These are phyloP conservation scores for Anolis sagrei DNA, from an alignment of 2,113 vertebrate genomes.

Conservation along the genomic window DNA sequence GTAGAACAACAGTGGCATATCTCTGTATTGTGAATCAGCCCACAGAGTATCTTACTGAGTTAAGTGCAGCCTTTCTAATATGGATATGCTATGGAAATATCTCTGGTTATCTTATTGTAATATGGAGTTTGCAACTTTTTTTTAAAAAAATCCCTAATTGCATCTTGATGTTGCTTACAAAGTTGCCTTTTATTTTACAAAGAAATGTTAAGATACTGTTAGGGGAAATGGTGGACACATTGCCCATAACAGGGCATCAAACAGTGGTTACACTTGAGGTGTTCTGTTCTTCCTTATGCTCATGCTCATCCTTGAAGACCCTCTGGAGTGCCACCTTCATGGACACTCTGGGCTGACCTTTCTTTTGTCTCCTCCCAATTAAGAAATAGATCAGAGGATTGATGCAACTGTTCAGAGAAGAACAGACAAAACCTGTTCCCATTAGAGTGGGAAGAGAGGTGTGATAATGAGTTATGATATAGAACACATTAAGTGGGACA, in stretches of 20 bases:
- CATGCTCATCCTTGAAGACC: slow-evolving; percentile 34
- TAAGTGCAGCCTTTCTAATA: no score
- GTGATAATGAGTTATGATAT: not conserved
- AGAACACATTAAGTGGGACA: slow-evolving; percentile 39
- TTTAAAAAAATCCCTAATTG: no score
- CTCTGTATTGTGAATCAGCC: no score
- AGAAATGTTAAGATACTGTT: no score
- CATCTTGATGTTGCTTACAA: no score
- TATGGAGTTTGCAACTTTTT: no score
- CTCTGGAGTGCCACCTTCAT: slow-evolving; percentile 32
- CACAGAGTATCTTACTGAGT: no score
- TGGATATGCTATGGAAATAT: no score
- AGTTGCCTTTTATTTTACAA: no score
- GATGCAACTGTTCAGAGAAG: slow-evolving; percentile 29
- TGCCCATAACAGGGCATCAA: not conserved
- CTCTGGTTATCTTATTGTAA: no score
- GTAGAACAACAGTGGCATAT: no score
- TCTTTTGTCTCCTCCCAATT: slow-evolving; percentile 38
- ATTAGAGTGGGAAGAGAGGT: not conserved
- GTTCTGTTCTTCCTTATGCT: not conserved
- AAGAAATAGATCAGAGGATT: slow-evolving; percentile 55
- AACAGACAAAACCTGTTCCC: not conserved
- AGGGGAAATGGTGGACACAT: no score
- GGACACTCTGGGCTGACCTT: not conserved
- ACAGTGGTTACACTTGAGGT: not conserved